Conservation (phyloP, 2,113 vertebrate genomes). For the Vicugna pacos region DNA sequence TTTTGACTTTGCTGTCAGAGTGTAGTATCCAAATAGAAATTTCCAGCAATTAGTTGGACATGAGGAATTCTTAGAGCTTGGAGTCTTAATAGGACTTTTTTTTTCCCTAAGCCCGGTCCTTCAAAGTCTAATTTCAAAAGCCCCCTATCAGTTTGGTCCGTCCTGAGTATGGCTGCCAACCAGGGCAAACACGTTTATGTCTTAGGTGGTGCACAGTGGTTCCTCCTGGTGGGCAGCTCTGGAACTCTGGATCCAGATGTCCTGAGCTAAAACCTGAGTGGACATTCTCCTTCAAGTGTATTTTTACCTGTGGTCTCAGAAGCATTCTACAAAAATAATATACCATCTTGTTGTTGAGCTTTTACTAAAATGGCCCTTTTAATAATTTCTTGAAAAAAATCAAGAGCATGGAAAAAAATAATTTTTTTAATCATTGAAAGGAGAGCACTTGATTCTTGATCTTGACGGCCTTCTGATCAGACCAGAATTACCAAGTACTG, state of each 20-base stretch:
- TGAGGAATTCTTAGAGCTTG: slow-evolving; percentile 34
- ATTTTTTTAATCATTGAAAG: slow-evolving; percentile 22
- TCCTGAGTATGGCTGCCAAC: neutral
- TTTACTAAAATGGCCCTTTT: slow-evolving; percentile 11
- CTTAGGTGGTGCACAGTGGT: neutral
- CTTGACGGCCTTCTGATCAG: slow-evolving; percentile 3
- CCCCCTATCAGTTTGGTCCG: neutral
- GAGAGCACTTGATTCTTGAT: neutral
- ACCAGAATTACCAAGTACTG: neutral
- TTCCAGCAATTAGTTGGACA: slow-evolving; percentile 10
- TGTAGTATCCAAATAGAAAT: slow-evolving; percentile 12
- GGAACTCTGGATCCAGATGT: neutral
- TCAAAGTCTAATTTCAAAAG: slow-evolving; percentile 39
- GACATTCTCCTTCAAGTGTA: neutral
- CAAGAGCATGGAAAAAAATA: neutral
- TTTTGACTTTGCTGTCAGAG: slow-evolving; percentile 39
- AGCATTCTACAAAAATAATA: slow-evolving; percentile 46
- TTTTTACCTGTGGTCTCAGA: slow-evolving; percentile 47
- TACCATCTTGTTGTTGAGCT: slow-evolving; percentile 1
- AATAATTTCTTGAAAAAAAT: neutral
- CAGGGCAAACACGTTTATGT: neutral
- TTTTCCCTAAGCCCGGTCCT: slow-evolving; percentile 37
- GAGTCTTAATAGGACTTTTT: neutral
- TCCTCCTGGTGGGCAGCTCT: neutral
- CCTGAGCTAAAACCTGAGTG: neutral